Conservation (phyloP, 2,113 vertebrate genomes). For the Gasterosteus aculeatus region DNA sequence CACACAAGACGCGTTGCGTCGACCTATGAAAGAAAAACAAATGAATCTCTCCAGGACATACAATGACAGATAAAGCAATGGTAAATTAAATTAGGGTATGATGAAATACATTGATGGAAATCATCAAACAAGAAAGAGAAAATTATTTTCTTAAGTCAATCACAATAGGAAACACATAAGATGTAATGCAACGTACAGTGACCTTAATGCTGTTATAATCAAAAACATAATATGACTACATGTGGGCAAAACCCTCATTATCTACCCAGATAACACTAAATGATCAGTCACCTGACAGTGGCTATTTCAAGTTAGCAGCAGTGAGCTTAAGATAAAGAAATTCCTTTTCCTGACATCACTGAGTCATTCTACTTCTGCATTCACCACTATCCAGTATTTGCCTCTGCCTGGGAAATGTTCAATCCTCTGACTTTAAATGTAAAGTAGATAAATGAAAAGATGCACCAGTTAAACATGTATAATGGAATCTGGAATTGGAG, state of each 20-base stretch:
- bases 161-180: neutral
- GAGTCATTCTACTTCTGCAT: neutral
- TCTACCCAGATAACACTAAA: neutral
- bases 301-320: neutral
- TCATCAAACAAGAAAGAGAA: neutral
- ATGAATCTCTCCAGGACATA: conserved; percentile 11
- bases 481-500: neutral
- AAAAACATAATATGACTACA: neutral
- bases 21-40: neutral
- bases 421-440: neutral
- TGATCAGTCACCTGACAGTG: neutral
- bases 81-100: conserved; percentile 15
- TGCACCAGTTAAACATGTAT: neutral
- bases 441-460: neutral
- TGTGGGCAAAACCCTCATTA: neutral
- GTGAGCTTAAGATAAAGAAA: neutral
- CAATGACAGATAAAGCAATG: conserved; percentile 10
- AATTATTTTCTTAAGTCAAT: neutral
- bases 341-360: neutral
- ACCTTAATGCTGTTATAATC: neutral
- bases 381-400: neutral
- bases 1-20: conserved; percentile 1
- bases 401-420: no score
- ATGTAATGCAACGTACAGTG: neutral
- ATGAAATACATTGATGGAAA: conserved; percentile 1